Conservation (phyloP, 2,797 vertebrate species). For the Enteromius paludinosus region DNA sequence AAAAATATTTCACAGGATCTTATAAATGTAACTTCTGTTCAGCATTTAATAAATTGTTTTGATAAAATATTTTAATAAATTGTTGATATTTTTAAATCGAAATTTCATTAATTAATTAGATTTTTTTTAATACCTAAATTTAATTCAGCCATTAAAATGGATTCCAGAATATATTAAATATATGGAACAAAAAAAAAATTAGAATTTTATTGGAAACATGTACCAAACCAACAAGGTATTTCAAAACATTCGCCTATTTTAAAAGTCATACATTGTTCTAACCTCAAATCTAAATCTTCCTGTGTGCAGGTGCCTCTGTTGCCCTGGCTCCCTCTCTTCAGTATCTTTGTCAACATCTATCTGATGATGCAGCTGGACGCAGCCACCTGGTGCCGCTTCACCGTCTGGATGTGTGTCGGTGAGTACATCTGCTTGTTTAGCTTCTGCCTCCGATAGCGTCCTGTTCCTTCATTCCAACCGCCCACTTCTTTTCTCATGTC, state of each 20-base stretch:
- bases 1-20: too few relatives aligned
- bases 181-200: too few relatives aligned
- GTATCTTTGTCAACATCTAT: constrained; percentile 93
- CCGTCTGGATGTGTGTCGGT: constrained; percentile 91
- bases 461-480: constrained; percentile 23
- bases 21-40: too few relatives aligned
- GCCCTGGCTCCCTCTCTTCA: constrained; percentile 89
- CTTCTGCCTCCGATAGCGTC: background rate
- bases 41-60: too few relatives aligned
- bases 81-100: too few relatives aligned
- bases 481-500: background rate
- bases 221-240: background rate
- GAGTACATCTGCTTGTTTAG: constrained; percentile 53
- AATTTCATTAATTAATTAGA: too few relatives aligned
- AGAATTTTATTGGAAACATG: too few relatives aligned
- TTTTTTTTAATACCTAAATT: too few relatives aligned
- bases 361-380: constrained; percentile 94
- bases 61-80: too few relatives aligned
- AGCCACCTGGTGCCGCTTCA: constrained; percentile 87
- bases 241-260: too few relatives aligned
- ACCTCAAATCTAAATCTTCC: background rate
- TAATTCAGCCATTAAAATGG: too few relatives aligned
- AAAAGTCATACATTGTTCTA: background rate
- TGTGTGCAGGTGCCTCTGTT: constrained; percentile 87
- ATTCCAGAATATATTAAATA: too few relatives aligned